Evolutionary conservation across 2,797 vertebrate genomes (phyloP), one percentile per base, ranked within the genome.

Genomic region (Mycteria americana): DNA sequence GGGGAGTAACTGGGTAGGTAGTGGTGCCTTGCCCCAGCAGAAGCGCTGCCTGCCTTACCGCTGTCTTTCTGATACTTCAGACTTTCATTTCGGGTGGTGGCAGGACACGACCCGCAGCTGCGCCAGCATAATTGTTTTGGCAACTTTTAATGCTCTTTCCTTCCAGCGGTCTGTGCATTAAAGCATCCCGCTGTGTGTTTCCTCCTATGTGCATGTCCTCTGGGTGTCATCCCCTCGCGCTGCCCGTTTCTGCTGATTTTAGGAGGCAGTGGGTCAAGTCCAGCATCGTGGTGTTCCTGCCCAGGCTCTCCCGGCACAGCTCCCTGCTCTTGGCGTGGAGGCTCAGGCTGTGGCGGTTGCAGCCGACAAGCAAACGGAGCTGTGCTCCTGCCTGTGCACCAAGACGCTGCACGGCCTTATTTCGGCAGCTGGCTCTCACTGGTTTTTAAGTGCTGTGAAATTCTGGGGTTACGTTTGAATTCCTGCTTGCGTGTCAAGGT

Each of bases 251-350:
- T 78, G 56, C 75, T 57, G n/a, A 2, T 39, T 68, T 28, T 4
- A 9, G 64, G 8, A 86, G 77, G 45, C 4, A 4, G 15, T 41
- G 56, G 48, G 12, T 74, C 24, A 9, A 86, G 51, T 56, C 51
- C 70, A 31, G 46, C 11, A 0, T 9, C 0, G 0, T 19, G 13
- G 5, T 19, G 28, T 24, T 51, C 27, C 59, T 85, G 24, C 33
- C 53, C 48, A 27, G 76, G 39, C 69, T 76, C 53, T 70, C 35
- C 59, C 60, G 59, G 64, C 27, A 24, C 5, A 0, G 17, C 30
- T 57, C 50, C 1, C 1, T 0, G 2, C 18, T 22, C 11, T 10
- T 33, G 50, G n/a, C 74, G 48, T 15, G 37, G 67, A 51, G 23
- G 33, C 56, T 69, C 22, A 30, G 54, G 27, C 45, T 37, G 41